Evolutionary conservation across 2,888 invertebrate genomes (phyloP).

Genomic region (Dendrolimus houi): DNA sequence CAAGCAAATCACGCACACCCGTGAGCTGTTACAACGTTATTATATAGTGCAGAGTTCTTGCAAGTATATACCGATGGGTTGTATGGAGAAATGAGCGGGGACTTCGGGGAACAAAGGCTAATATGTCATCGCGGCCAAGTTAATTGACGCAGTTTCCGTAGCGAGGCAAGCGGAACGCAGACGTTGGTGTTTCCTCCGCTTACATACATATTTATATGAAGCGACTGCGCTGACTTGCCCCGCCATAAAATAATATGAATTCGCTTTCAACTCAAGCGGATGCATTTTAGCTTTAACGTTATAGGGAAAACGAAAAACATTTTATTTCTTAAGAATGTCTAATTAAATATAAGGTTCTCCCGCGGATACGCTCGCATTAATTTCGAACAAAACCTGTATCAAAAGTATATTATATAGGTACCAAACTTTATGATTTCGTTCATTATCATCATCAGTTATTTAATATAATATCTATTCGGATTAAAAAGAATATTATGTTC

Average conservation of each 20-base stretch:
- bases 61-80: slow-evolving; percentile 41
- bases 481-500: no score
- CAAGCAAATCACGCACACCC: background rate
- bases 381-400: no score
- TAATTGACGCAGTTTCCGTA: slow-evolving; percentile 75
- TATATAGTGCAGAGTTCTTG: slow-evolving; percentile 28
- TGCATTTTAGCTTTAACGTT: slow-evolving; percentile 1
- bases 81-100: slow-evolving; percentile 26
- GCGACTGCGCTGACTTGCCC: slow-evolving; percentile 11
- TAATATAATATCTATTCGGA: no score
- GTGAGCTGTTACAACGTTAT: background rate
- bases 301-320: background rate
- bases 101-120: slow-evolving; percentile 62
- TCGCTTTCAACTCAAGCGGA: slow-evolving; percentile 1
- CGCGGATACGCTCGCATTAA: no score
- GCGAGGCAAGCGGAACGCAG: slow-evolving; percentile 64
- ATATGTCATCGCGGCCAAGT: slow-evolving; percentile 72
- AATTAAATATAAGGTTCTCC: no score
- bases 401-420: no score
- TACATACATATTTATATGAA: slow-evolving; percentile 68
- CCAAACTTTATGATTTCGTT: no score
- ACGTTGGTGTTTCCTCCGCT: slow-evolving; percentile 65
- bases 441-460: no score
- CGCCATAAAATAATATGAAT: slow-evolving; percentile 4
- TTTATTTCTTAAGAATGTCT: no score